Evolutionary conservation across 2,113 vertebrate genomes (phyloP).

Genomic region (Hymenochirus boettgeri): DNA sequence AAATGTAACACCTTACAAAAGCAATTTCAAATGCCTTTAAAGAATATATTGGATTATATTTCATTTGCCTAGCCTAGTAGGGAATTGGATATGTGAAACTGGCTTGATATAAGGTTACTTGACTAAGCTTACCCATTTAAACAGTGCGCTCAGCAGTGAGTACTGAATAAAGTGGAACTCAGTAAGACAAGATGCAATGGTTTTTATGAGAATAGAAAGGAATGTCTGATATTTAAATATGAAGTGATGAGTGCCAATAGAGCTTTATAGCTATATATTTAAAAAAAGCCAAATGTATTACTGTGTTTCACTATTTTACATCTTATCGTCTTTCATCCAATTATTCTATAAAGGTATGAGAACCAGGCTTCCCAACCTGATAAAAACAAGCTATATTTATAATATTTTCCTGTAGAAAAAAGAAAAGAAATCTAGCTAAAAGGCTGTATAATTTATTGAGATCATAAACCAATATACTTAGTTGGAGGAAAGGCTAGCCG

Average conservation of each 20-base stretch:
- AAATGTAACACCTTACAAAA: conserved; percentile 26
- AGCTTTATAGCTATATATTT: conserved; percentile 15
- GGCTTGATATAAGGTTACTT: conserved; percentile 27
- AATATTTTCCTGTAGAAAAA: conserved; percentile 27
- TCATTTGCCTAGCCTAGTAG: conserved; percentile 12
- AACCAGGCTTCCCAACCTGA: conserved; percentile 26
- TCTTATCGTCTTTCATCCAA: conserved; percentile 56
- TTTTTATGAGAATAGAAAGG: conserved; percentile 46
- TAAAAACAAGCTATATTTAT: conserved; percentile 34
- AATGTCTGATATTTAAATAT: conserved; percentile 40
- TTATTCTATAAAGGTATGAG: conserved; percentile 25
- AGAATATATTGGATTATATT: conserved; percentile 28
- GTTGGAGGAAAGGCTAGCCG: conserved; percentile 47
- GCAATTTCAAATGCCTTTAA: conserved; percentile 25
- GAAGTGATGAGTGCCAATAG: conserved; percentile 17
- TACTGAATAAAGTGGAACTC: background rate
- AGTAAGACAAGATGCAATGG: conserved; percentile 13
- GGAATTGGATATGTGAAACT: conserved; percentile 30
- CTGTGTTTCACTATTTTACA: conserved; percentile 35
- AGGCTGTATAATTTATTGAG: conserved; percentile 35
- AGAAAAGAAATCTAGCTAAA: conserved; percentile 19
- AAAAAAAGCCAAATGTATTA: conserved; percentile 27
- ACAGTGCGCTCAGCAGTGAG: conserved; percentile 13
- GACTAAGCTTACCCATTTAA: conserved; percentile 23
- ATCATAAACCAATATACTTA: conserved; percentile 27